These are phyloP conservation scores for Oryzias javanicus DNA, from an alignment of 2,113 vertebrate species.

Conservation along the genomic window DNA sequence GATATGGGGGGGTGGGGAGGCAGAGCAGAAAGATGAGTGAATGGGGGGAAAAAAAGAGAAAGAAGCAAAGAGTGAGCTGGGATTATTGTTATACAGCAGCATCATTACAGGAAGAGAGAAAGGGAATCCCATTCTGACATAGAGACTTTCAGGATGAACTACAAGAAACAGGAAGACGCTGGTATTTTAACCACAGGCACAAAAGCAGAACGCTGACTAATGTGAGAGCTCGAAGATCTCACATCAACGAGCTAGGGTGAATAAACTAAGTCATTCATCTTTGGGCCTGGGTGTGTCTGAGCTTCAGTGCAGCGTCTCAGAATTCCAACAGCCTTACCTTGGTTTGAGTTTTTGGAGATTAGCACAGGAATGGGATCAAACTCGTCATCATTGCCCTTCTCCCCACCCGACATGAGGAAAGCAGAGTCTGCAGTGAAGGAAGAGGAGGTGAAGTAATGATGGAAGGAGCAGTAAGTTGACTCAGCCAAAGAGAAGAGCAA, in stretches of 20 bases:
- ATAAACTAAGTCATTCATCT: constrained; percentile 28
- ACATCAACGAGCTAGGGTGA: constrained; percentile 20
- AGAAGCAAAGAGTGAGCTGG: constrained; percentile 73
- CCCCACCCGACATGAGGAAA: constrained; percentile 90
- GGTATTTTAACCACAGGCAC: constrained; percentile 24
- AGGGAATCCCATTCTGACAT: constrained; percentile 38
- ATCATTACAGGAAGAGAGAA: constrained; percentile 61
- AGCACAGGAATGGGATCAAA: constrained; percentile 99
- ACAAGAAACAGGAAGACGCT: constrained; percentile 17
- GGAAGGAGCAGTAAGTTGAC: constrained; percentile 51
- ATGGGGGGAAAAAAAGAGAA: constrained; percentile 53
- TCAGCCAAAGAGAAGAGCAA: constrained; percentile 38
- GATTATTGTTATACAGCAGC: constrained; percentile 64
- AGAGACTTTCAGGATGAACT: constrained; percentile 33
- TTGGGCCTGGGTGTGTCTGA: constrained; percentile 20
- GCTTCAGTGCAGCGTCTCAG: constrained; percentile 46
- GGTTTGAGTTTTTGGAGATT: constrained; percentile 95
- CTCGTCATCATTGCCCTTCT: constrained; percentile 92
- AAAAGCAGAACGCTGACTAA: constrained; percentile 34
- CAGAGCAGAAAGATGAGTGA: constrained; percentile 58
- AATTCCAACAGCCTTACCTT: constrained; percentile 85
- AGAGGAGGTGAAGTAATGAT: constrained; percentile 61
- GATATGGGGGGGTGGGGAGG: constrained; percentile 33
- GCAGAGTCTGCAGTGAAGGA: constrained; percentile 86
- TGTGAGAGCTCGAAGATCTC: constrained; percentile 51